Base-by-base conservation (phyloP, 2,888 invertebrate genomes). In the Eumacrocentrus americanus region DNA sequence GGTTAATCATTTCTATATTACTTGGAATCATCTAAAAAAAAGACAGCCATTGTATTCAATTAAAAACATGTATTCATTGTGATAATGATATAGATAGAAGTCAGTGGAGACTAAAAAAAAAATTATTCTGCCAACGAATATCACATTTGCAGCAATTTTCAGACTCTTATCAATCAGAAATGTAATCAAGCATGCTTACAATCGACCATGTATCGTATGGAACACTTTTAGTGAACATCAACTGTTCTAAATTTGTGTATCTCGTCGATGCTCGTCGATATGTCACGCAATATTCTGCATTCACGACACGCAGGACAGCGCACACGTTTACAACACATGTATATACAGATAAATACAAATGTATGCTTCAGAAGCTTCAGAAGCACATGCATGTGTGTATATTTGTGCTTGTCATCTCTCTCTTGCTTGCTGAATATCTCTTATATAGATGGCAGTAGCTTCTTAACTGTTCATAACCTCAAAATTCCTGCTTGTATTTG, bases 1-100 rank as follows among this genome's bases (percentile, higher is more conserved):
- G 67, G 65, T 67, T 68, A 67, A 70, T 75, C 76, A 76, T 76
- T 64, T 72, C n/a, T n/a, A n/a, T n/a, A n/a, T n/a, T n/a, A n/a
- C n/a, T n/a, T n/a, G n/a, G n/a, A n/a, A n/a, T n/a, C n/a, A n/a
- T n/a, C n/a, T n/a, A n/a, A n/a, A n/a, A n/a, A n/a, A n/a, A n/a
- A n/a, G n/a, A n/a, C n/a, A n/a, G n/a, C n/a, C n/a, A n/a, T n/a
- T n/a, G n/a, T n/a, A n/a, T n/a, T n/a, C n/a, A n/a, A n/a, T n/a
- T n/a, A n/a, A n/a, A n/a, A n/a, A n/a, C n/a, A n/a, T n/a, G n/a
- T n/a, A n/a, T n/a, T n/a, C n/a, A n/a, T n/a, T n/a, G n/a, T n/a
- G n/a, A n/a, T n/a, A n/a, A n/a, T n/a, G n/a, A n/a, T n/a, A n/a
- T n/a, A n/a, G n/a, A n/a, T n/a, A n/a, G n/a, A n/a, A n/a, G n/a